A percentile compares a stretch with the other conserved stretches of the same genome.
phyloP scores from a whole-genome alignment of 2,113 vertebrate genomes.

The Entomyzon cyanotis region DNA sequence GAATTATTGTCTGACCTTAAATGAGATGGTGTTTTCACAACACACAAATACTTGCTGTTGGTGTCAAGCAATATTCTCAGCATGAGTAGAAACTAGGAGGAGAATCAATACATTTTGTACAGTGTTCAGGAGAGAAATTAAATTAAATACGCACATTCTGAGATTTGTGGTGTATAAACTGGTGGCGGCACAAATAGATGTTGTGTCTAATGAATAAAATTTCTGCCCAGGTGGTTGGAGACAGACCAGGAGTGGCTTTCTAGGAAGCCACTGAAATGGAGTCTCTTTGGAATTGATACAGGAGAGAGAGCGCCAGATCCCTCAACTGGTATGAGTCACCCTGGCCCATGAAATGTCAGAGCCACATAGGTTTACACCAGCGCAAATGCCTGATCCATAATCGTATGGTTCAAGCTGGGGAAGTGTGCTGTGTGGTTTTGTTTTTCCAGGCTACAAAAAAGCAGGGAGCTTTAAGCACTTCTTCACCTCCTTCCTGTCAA shows the following conservation, averaged over 20 bases:
- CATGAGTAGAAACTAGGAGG: not conserved
- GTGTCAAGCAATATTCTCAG: not conserved
- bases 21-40: not conserved
- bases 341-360: not conserved
- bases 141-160: not conserved
- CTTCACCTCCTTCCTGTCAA: not conserved
- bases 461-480: not conserved
- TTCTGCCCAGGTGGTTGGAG: not conserved
- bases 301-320: not conserved
- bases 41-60: not conserved
- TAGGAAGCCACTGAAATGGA: not conserved
- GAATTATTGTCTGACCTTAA: not conserved
- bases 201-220: not conserved
- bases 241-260: slow-evolving; percentile 14
- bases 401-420: not conserved
- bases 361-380: not conserved
- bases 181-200: not conserved
- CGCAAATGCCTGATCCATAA: not conserved
- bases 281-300: not conserved
- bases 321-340: not conserved
- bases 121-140: not conserved
- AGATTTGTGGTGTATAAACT: not conserved
- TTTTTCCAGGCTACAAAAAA: not conserved
- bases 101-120: not conserved
- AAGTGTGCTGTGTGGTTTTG: not conserved